Percentiles rank a stretch among this genome's conserved stretches.
phyloP scores from a whole-genome alignment of 1,140 invertebrate genomes.

The Drosophila mauritiana region DNA sequence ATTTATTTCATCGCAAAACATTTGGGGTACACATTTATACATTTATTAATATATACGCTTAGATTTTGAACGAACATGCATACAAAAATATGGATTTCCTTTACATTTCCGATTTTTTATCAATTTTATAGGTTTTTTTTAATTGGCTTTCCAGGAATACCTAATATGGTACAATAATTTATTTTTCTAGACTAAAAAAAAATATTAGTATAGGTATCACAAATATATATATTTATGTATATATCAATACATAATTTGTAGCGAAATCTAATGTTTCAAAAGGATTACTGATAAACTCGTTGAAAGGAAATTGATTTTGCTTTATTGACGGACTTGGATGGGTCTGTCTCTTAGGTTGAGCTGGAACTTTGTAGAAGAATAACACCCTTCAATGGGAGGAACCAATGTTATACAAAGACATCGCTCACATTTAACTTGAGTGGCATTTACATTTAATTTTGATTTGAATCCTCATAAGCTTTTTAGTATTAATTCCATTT shows the following conservation, averaged over 20 bases:
- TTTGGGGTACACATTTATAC: slow-evolving; percentile 35
- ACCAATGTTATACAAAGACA: slow-evolving; percentile 35
- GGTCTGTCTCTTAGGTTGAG: slow-evolving; percentile 56
- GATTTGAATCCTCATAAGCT: too few relatives aligned
- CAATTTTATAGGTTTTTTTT: slow-evolving; percentile 7
- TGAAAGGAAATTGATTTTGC: slow-evolving; percentile 32
- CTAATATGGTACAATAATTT: slow-evolving; percentile 72
- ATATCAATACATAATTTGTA: slow-evolving; percentile 46
- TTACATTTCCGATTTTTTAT: slow-evolving; percentile 20
- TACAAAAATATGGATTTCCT: slow-evolving; percentile 55
- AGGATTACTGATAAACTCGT: slow-evolving; percentile 26
- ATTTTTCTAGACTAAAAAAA: slow-evolving; percentile 56
- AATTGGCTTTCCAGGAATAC: slow-evolving; percentile 64
- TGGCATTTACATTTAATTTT: not conserved
- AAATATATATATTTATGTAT: slow-evolving; percentile 60
- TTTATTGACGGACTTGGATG: slow-evolving; percentile 29
- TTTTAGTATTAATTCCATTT: not conserved
- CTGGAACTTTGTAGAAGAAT: slow-evolving; percentile 43
- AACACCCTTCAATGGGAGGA: slow-evolving; percentile 27
- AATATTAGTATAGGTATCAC: slow-evolving; percentile 69
- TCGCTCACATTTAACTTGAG: slow-evolving; percentile 22
- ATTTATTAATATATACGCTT: slow-evolving; percentile 26
- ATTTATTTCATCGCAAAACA: slow-evolving; percentile 40
- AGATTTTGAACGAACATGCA: slow-evolving; percentile 51
- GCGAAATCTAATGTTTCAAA: slow-evolving; percentile 41